These are phyloP conservation scores for Scaptomyza montana DNA, from an alignment of 1,140 invertebrate species.

Conservation along the genomic window DNA sequence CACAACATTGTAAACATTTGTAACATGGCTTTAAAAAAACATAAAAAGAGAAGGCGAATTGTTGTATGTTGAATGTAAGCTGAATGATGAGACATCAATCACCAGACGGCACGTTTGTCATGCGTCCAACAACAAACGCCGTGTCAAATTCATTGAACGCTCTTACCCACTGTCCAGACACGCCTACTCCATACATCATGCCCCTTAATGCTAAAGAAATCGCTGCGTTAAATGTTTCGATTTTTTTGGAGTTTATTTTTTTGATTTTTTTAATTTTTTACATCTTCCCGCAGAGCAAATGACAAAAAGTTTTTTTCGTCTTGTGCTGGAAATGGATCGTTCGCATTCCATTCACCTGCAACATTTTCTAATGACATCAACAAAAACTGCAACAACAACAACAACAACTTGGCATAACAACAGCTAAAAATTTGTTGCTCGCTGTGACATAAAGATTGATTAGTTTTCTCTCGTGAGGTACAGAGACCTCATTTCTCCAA, in stretches of 20 bases:
- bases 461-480: slow-evolving; percentile 56
- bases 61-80: slow-evolving; percentile 42
- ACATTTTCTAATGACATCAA: slow-evolving; percentile 79
- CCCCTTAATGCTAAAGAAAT: slow-evolving; percentile 40
- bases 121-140: slow-evolving; percentile 60
- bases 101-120: slow-evolving; percentile 71
- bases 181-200: slow-evolving; percentile 11
- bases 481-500: background rate
- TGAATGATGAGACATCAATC: slow-evolving; percentile 80
- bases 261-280: slow-evolving; percentile 13
- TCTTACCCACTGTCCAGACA: slow-evolving; percentile 33
- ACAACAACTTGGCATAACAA: slow-evolving; percentile 37
- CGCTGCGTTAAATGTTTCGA: slow-evolving; percentile 60
- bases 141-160: slow-evolving; percentile 73
- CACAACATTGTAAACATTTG: slow-evolving; percentile 82
- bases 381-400: slow-evolving; percentile 45
- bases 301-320: slow-evolving; percentile 41
- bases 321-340: slow-evolving; percentile 59
- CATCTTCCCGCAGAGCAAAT: slow-evolving; percentile 23
- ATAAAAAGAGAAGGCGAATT: slow-evolving; percentile 34
- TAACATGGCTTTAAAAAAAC: slow-evolving; percentile 74
- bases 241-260: slow-evolving; percentile 44
- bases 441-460: slow-evolving; percentile 77
- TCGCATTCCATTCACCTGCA: slow-evolving; percentile 77
- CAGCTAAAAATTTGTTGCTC: slow-evolving; percentile 63